Evolutionary conservation across 2,888 invertebrate genomes (phyloP).

Genomic region (Opisthograptis luteolata): DNA sequence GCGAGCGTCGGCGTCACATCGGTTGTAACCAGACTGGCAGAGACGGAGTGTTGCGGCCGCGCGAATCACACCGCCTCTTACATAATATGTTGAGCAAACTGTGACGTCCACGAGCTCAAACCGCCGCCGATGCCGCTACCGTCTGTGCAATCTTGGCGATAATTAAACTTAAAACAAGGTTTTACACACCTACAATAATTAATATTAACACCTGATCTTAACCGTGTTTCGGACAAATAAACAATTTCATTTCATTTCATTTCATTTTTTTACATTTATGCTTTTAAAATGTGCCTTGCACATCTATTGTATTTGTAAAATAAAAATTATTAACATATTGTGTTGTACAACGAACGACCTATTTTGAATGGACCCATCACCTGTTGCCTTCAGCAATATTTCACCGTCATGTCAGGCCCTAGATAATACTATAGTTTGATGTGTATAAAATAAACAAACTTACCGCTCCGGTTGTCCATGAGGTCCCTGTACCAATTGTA

Average conservation of each 20-base stretch:
- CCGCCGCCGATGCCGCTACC: slow-evolving; percentile 16
- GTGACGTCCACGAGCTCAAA: slow-evolving; percentile 29
- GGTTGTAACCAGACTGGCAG: slow-evolving; percentile 34
- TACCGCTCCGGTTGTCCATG: slow-evolving; percentile 89
- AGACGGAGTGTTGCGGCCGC: slow-evolving; percentile 44
- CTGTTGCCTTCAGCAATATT: no score
- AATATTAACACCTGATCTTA: no score
- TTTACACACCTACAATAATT: not conserved
- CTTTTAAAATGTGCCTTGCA: no score
- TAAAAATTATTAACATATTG: no score
- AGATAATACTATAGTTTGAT: no score
- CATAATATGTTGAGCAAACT: slow-evolving; percentile 61
- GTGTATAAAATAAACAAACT: slow-evolving; percentile 53
- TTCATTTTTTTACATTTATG: no score
- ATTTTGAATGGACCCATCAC: no score
- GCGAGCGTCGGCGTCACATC: slow-evolving; percentile 29
- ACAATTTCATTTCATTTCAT: no score
- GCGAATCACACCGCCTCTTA: slow-evolving; percentile 55
- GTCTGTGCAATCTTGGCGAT: slow-evolving; percentile 15
- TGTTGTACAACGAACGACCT: no score
- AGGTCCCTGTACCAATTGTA: slow-evolving; percentile 88
- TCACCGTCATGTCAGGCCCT: not conserved
- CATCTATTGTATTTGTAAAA: no score
- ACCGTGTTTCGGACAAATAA: no score
- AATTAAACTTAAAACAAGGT: slow-evolving; percentile 2